Percentiles rank a stretch among this genome's conserved stretches.
Conservation (phyloP, 2,797 vertebrate species). For the Rhinophrynus dorsalis region DNA sequence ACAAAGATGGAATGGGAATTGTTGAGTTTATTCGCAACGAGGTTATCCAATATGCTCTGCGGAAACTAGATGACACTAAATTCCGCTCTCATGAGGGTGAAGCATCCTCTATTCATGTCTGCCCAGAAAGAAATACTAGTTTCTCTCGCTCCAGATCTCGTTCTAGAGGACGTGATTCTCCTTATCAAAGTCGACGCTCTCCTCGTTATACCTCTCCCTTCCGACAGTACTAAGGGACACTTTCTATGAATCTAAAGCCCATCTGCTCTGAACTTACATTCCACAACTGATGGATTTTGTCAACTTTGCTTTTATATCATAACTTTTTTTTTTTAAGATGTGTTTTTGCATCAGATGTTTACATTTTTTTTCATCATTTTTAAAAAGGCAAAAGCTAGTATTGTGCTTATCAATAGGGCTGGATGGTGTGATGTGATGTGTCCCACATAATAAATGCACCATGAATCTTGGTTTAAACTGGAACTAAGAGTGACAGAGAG, state of each 20-base stretch:
- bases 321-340: constrained; percentile 20
- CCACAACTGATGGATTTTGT: constrained; percentile 65
- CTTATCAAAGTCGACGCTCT: constrained; percentile 86
- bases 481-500: neutral
- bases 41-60: constrained; percentile 83
- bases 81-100: constrained; percentile 85
- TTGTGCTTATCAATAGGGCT: constrained; percentile 9
- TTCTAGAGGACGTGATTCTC: constrained; percentile 85
- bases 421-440: constrained; percentile 27
- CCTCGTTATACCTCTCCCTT: constrained; percentile 87
- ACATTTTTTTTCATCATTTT: constrained; percentile 29
- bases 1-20: constrained; percentile 80
- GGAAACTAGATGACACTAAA: constrained; percentile 81
- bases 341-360: constrained; percentile 34
- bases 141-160: constrained; percentile 86
- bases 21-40: constrained; percentile 86
- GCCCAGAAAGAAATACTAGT: constrained; percentile 82
- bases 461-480: constrained; percentile 18
- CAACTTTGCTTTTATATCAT: constrained; percentile 49
- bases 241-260: constrained; percentile 62
- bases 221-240: constrained; percentile 69
- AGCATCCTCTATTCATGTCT: constrained; percentile 83
- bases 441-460: no score
- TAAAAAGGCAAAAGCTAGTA: constrained; percentile 26
- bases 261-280: constrained; percentile 68